A percentile compares a stretch with the other conserved stretches of the same genome.
These are phyloP conservation scores for Phalacrocorax carbo DNA, from an alignment of 2,113 vertebrate genomes.

Conservation along the genomic window DNA sequence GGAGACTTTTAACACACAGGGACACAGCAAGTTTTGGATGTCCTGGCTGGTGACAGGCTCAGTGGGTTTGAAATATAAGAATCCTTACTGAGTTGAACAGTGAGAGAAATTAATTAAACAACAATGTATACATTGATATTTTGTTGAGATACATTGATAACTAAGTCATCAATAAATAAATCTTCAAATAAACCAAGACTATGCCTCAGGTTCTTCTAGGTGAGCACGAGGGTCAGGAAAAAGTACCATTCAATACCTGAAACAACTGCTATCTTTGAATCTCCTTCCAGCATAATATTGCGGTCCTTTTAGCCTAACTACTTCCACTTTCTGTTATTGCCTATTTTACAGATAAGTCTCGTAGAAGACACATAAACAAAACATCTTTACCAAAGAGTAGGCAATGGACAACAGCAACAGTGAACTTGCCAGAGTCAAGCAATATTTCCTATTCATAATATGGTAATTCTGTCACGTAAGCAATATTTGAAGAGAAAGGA, in stretches of 20 bases:
- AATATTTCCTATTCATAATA: background rate
- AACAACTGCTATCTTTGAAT: background rate
- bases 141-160: background rate
- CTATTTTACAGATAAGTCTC: background rate
- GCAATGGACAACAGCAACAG: background rate
- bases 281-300: background rate
- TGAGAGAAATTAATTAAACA: background rate
- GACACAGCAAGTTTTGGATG: background rate
- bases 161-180: background rate
- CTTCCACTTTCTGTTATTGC: background rate
- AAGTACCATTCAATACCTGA: background rate
- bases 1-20: background rate
- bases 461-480: background rate
- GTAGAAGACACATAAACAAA: background rate
- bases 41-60: background rate
- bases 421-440: background rate
- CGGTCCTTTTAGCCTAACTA: background rate
- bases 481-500: background rate
- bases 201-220: background rate
- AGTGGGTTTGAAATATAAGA: background rate
- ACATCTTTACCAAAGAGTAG: background rate
- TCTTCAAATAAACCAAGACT: background rate
- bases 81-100: background rate
- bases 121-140: background rate
- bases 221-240: background rate